Conservation (phyloP, 2,888 invertebrate species). For the Acanthococcus lagerstroemiae region DNA sequence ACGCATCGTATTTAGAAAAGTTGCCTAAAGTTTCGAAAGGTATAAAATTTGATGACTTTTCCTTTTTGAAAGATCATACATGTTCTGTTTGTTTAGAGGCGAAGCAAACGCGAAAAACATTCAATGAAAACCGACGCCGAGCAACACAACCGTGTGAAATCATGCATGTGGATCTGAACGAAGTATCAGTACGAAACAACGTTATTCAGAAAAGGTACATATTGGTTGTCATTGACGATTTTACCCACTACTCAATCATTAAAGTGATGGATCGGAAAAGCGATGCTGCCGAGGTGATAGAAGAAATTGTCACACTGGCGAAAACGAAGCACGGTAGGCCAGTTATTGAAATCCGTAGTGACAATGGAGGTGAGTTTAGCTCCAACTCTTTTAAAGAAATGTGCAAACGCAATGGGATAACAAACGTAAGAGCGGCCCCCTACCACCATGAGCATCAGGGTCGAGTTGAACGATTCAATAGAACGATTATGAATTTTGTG, state of each 20-base stretch:
- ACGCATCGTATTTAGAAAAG: neutral
- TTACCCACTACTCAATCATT: no score
- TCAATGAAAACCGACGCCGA: neutral
- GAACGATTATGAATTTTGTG: neutral
- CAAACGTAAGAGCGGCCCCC: neutral
- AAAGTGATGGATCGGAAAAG: neutral
- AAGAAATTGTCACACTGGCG: neutral
- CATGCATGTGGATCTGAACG: neutral
- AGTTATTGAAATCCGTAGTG: neutral
- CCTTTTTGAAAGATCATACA: neutral
- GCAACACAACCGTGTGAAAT: neutral
- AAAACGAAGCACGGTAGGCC: neutral
- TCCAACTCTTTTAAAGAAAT: no score
- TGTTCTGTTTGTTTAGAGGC: neutral
- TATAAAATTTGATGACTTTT: neutral
- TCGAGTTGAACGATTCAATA: neutral
- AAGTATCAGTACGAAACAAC: neutral
- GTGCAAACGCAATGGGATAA: neutral
- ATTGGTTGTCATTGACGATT: neutral
- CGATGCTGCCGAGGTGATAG: neutral
- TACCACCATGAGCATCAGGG: neutral
- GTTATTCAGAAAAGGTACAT: neutral
- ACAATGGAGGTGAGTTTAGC: neutral
- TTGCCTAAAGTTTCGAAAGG: neutral
- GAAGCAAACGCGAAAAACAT: neutral